A percentile compares a stretch with the other conserved stretches of the same genome.
phyloP scores from a whole-genome alignment of 1,140 invertebrate genomes.

The Diploscapter pachys region DNA sequence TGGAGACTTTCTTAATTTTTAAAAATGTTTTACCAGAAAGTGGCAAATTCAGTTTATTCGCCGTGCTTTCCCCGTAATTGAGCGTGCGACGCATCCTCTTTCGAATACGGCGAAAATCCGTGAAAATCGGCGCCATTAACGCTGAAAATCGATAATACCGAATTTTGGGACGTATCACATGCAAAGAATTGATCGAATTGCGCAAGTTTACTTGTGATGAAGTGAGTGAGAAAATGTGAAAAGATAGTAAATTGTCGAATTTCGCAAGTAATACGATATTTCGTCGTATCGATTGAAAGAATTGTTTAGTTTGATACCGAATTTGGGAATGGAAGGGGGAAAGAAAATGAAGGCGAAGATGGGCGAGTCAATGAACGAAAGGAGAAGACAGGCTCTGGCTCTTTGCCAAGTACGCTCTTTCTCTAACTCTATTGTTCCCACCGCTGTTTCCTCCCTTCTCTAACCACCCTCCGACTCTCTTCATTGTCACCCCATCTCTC shows the following conservation, averaged over 20 bases:
- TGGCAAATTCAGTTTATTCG: conserved; percentile 41
- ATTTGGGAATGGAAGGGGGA: too few relatives aligned
- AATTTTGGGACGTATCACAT: too few relatives aligned
- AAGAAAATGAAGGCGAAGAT: too few relatives aligned
- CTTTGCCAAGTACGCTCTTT: too few relatives aligned
- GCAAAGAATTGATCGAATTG: not conserved
- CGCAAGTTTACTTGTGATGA: not conserved
- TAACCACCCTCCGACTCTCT: too few relatives aligned
- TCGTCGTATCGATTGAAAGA: not conserved
- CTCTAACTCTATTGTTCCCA: too few relatives aligned
- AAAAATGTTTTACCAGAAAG: conserved; percentile 34
- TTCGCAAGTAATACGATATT: conserved; percentile 4
- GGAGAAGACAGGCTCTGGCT: too few relatives aligned
- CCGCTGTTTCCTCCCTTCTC: too few relatives aligned
- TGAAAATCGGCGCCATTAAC: conserved; percentile 45
- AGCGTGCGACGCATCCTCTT: conserved; percentile 43
- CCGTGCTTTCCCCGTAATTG: conserved; percentile 40
- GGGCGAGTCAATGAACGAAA: too few relatives aligned
- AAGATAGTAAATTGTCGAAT: not conserved
- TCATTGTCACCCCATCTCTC: too few relatives aligned
- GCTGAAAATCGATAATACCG: too few relatives aligned
- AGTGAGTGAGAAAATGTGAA: not conserved
- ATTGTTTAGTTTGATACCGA: too few relatives aligned
- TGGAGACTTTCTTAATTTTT: not conserved
- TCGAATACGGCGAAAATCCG: conserved; percentile 39